A percentile compares a stretch with the other conserved stretches of the same genome.
These are phyloP conservation scores for Sebastes trivittatus DNA, from an alignment of 2,797 vertebrate genomes.

Conservation along the genomic window DNA sequence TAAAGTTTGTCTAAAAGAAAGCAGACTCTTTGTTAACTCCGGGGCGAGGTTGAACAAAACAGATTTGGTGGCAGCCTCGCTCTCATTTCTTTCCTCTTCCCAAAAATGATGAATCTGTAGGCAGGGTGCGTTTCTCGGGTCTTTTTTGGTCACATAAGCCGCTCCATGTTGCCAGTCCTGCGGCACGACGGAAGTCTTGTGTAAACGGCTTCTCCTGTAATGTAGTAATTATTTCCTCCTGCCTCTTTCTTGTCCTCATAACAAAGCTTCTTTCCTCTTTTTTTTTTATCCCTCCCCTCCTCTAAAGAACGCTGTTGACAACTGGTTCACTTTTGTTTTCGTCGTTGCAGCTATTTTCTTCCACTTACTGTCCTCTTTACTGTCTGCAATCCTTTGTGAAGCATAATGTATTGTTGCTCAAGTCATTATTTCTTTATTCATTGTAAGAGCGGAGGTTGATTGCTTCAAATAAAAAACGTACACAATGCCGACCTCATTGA, in stretches of 20 bases:
- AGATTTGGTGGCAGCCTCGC: background rate
- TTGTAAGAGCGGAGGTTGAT: background rate
- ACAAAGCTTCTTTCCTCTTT: constrained; percentile 22
- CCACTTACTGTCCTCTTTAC: constrained; percentile 10
- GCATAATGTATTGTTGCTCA: background rate
- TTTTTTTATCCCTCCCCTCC: background rate
- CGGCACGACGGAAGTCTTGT: constrained; percentile 39
- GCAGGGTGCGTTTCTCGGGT: constrained; percentile 7
- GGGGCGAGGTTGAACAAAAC: background rate
- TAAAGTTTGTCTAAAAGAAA: background rate
- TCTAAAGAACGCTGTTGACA: constrained; percentile 35
- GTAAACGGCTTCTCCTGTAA: constrained; percentile 50
- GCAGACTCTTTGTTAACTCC: background rate
- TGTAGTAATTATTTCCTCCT: constrained; percentile 66
- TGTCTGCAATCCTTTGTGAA: background rate
- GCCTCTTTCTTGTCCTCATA: constrained; percentile 36
- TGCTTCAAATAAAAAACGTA: background rate
- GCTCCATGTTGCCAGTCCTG: constrained; percentile 17
- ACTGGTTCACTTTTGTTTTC: constrained; percentile 41
- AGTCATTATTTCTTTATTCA: background rate
- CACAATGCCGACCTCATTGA: background rate
- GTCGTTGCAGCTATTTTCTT: constrained; percentile 39
- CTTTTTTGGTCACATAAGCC: constrained; percentile 37
- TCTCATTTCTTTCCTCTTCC: background rate
- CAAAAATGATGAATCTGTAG: constrained; percentile 13